Percentiles rank a stretch among this genome's conserved stretches.
These are phyloP conservation scores for Dascyllus trimaculatus DNA, from an alignment of 2,113 vertebrate genomes.

Conservation along the genomic window DNA sequence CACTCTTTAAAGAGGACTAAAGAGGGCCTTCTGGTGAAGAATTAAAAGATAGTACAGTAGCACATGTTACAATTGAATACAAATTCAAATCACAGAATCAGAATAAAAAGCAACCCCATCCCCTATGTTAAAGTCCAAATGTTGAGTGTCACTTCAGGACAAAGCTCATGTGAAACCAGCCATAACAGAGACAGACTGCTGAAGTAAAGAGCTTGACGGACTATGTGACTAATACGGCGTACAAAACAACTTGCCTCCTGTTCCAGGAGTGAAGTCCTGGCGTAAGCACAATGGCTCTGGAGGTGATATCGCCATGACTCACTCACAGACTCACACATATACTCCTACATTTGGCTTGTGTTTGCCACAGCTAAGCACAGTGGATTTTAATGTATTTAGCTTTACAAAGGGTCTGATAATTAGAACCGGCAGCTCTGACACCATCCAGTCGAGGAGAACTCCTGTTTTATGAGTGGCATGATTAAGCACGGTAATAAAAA, in stretches of 20 bases:
- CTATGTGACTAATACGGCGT: slow-evolving; percentile 37
- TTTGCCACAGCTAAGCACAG: slow-evolving; percentile 23
- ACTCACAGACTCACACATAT: slow-evolving; percentile 23
- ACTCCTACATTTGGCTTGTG: slow-evolving; percentile 40
- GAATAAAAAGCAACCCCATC: no score
- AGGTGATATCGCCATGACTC: slow-evolving; percentile 69
- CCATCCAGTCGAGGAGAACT: neutral
- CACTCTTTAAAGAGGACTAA: neutral
- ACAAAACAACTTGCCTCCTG: slow-evolving; percentile 33
- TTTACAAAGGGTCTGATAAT: slow-evolving; percentile 13
- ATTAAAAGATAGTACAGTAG: no score
- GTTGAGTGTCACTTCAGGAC: neutral
- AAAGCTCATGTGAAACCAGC: slow-evolving; percentile 4
- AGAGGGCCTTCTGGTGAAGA: neutral
- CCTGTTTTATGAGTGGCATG: neutral
- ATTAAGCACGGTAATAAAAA: slow-evolving; percentile 7
- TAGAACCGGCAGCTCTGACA: slow-evolving; percentile 3
- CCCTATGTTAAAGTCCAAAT: neutral
- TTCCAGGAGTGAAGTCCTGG: slow-evolving; percentile 50
- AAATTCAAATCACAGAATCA: no score
- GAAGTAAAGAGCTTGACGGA: neutral
- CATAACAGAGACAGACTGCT: slow-evolving; percentile 1
- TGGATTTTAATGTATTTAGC: slow-evolving; percentile 26
- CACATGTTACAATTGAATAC: no score
- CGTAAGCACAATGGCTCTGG: slow-evolving; percentile 42